Base-by-base conservation (phyloP, 35 echinoderm and acorn worm genomes). In the Apostichopus californicus region DNA sequence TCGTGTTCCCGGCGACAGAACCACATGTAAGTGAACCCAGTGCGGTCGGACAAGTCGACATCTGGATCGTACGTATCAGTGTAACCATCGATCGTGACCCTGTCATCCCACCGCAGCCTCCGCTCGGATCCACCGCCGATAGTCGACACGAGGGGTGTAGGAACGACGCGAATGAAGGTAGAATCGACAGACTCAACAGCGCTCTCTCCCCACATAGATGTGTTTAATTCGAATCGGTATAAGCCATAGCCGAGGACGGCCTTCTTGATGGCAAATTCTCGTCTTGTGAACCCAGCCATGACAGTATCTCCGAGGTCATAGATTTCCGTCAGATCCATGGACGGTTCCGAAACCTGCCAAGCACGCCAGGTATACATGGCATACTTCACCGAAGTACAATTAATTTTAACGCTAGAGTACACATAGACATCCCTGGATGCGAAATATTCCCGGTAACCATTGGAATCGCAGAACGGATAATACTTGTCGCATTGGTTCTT, bases 301-400 rank as follows among this genome's bases (percentile, higher is more conserved):
- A 87, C 89, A 9, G 96, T 91, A 17, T 98, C 82, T 2, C 94
- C 96, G 5, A 95, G 83, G 60, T 98, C 96, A 56, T 91, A 98
- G 21, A 95, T 79, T 88, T 95, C 96, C 5, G 73, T 81, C 24
- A 87, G 86, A 13, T 63, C 73, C 24, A 86, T 83, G n/a, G 63
- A 46, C 4, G 20, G 53, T 73, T 94, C 96, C 57, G 60, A 55
- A 5, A 95, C 79, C 8, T 21, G 18, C 73, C 87, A 98, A 1
- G 92, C 92, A 25, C 90, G 72, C 96, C 96, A 98, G 12, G 96
- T 98, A 77, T 98, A 98, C 87, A 92, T 94, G 0, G 96, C 94
- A 20, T 90, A 92, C 55, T 92, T 93, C 15, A 92, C 91, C 1
- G 96, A 98, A 1, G 94, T 95, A 64, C 96, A 98, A 72, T 98